Evolutionary conservation across 1,140 invertebrate species (phyloP).

Genomic region (Drosophila ananassae): DNA sequence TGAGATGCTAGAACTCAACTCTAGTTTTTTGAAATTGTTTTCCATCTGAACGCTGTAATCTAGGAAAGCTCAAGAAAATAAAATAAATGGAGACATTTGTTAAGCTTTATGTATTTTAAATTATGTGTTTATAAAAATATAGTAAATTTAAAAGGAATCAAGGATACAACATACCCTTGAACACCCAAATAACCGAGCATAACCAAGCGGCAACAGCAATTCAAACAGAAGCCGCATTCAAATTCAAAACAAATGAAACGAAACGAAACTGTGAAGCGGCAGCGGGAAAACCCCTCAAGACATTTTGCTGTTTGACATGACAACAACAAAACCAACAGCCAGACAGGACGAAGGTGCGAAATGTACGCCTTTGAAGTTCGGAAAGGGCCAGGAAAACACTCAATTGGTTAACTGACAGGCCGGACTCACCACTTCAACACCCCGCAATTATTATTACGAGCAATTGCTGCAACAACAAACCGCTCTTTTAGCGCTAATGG

Average conservation of each 20-base stretch:
- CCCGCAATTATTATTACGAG: constrained; percentile 31
- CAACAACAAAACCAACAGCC: constrained; percentile 29
- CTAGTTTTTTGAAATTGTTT: no score
- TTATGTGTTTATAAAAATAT: neutral
- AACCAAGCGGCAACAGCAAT: constrained; percentile 31
- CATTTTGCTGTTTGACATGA: constrained; percentile 58
- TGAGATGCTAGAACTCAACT: no score
- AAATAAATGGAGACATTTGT: no score
- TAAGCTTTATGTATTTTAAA: no score
- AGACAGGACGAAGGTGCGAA: constrained; percentile 29
- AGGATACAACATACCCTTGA: neutral
- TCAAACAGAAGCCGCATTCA: constrained; percentile 55
- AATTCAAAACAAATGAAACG: constrained; percentile 73
- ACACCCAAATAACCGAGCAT: constrained; percentile 3
- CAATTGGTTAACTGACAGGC: constrained; percentile 33
- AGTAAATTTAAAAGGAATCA: neutral
- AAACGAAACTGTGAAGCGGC: constrained; percentile 53
- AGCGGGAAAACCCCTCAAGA: constrained; percentile 59
- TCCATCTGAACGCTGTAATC: no score
- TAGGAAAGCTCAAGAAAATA: no score
- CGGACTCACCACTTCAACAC: constrained; percentile 7
- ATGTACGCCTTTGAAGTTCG: constrained; percentile 42
- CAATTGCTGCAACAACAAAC: constrained; percentile 41
- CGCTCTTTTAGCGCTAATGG: constrained; percentile 18
- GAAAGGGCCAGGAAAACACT: constrained; percentile 33